Evolutionary conservation across 2,888 invertebrate species (phyloP), one percentile per base, ranked within the genome.

Genomic region (Limnephilus marmoratus): DNA sequence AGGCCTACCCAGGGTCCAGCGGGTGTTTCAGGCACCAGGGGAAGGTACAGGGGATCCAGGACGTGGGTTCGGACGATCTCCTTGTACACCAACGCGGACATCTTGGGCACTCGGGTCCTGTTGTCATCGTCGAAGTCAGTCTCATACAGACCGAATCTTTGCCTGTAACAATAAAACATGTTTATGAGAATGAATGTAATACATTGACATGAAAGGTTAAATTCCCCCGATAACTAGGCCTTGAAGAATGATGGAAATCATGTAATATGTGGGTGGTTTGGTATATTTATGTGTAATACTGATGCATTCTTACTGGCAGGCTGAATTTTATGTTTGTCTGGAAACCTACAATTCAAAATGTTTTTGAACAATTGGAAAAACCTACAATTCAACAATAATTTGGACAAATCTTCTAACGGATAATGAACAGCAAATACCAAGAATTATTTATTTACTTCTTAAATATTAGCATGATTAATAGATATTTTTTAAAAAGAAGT

Each of bases 71-170:
- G 95, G 49, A 95, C 95, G 53, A 96, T 95, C 41, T 95, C 94
- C 83, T 95, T 95, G 94, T 95, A 97, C 91, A 95, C 96, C 81
- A 94, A 94, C 0, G 96, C 96, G 0, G 97, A 97, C 34, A 95
- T 95, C 94, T 97, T 97, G 1, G 97, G 96, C 0, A 96, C 96
- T 87, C 97, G 95, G 1, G 96, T 95, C 81, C 96, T 96, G n/a
- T 95, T 94, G 0, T 97, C 96, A 92, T 96, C 96, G 0, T 94
- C 95, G 94, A 97, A 97, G 94, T 97, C 96, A 18, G 97, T 97
- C 92, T 96, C 95, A 94, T 97, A 97, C 0, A 97, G 94, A 1
- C 97, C 97, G 94, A 97, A 97, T 94, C 96, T 96, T 85, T 95
- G 95, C 1, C 96, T 96, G 95, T 24, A 88, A 90, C 91, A 41